Percentiles rank a stretch among this genome's conserved stretches.
Evolutionary conservation across 2,888 invertebrate genomes (phyloP).

Genomic region (Drosophila paracracens): DNA sequence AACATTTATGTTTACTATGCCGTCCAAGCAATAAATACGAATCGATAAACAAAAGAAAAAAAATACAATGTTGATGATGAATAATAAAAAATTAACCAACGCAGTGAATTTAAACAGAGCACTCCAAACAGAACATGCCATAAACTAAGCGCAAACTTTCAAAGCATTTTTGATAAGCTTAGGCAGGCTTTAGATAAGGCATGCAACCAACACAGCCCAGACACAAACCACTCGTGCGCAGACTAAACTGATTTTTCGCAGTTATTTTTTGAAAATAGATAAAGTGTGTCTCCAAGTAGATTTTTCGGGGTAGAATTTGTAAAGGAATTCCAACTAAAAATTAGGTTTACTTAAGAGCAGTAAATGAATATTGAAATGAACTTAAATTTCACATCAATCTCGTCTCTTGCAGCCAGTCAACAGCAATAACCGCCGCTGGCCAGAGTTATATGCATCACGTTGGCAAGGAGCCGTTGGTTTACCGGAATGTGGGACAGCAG

Average conservation of each 20-base stretch:
- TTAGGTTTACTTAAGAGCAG: neutral
- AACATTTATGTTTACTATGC: neutral
- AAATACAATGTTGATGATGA: neutral
- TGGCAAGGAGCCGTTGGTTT: slow-evolving; percentile 86
- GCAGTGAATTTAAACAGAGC: slow-evolving; percentile 24
- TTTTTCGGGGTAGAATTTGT: neutral
- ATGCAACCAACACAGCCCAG: neutral
- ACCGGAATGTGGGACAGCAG: slow-evolving; percentile 87
- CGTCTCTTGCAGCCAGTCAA: slow-evolving; percentile 40
- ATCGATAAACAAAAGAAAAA: neutral
- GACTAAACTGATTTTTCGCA: neutral
- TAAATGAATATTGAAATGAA: neutral
- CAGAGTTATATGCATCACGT: slow-evolving; percentile 86
- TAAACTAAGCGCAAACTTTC: slow-evolving; percentile 3
- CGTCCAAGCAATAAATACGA: neutral
- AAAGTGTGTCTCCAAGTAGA: neutral
- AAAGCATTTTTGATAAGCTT: slow-evolving; percentile 3
- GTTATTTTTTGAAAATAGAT: neutral
- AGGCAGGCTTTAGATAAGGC: neutral
- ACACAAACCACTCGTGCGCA: slow-evolving; percentile 6
- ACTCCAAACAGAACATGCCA: slow-evolving; percentile 3
- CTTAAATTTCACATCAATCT: neutral
- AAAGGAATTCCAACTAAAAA: neutral
- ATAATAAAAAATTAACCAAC: neutral
- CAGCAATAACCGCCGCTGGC: slow-evolving; percentile 11